Conservation (phyloP, 1,140 invertebrate species). For the Eulimnadia texana region DNA sequence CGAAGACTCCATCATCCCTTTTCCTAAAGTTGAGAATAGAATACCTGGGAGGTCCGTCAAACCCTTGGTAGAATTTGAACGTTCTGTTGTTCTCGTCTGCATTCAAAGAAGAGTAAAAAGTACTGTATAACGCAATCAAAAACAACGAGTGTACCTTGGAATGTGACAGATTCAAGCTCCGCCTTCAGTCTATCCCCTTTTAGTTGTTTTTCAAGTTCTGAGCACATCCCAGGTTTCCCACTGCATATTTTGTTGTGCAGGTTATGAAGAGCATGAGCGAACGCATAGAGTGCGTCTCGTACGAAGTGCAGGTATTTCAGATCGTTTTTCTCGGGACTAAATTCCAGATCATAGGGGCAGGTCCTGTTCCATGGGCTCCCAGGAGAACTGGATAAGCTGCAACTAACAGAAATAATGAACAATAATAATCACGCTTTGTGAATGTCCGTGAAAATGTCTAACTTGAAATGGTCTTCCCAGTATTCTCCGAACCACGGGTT, state of each 20-base stretch:
- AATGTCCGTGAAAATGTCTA: background rate
- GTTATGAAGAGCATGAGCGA: constrained; percentile 36
- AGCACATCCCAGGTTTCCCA: constrained; percentile 30
- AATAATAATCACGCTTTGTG: background rate
- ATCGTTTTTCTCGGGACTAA: background rate
- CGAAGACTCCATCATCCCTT: constrained; percentile 22
- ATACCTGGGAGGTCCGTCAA: constrained; percentile 38
- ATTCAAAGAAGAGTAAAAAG: constrained; percentile 16
- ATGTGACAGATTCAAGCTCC: constrained; percentile 36
- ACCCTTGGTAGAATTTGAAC: constrained; percentile 32
- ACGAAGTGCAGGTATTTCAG: constrained; percentile 37
- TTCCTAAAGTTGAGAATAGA: constrained; percentile 39
- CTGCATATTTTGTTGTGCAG: constrained; percentile 31
- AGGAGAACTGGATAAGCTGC: background rate
- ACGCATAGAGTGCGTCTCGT: constrained; percentile 39
- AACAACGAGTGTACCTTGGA: constrained; percentile 34
- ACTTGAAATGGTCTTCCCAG: constrained; percentile 43
- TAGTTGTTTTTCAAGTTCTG: constrained; percentile 28
- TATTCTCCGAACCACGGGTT: constrained; percentile 49
- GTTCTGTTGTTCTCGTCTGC: constrained; percentile 33
- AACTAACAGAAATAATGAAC: background rate
- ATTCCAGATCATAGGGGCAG: background rate
- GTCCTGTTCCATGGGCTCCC: background rate
- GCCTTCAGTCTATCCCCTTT: constrained; percentile 29
- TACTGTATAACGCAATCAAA: background rate